These are phyloP conservation scores for Nycticebus coucang DNA, from an alignment of 2,113 vertebrate genomes.

Conservation along the genomic window DNA sequence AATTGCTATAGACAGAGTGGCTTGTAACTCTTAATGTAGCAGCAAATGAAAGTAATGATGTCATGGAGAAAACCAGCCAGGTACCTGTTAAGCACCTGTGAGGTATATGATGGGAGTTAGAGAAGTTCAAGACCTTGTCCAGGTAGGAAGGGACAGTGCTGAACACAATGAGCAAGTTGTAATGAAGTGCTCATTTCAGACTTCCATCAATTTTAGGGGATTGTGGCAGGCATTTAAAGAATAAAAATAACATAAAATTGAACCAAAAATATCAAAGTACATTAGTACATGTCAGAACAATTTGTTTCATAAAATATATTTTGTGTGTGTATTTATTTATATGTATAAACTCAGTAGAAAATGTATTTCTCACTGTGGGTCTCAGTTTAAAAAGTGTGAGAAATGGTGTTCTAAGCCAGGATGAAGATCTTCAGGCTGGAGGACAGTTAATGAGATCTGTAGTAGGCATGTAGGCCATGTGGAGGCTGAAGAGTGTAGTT, in stretches of 20 bases:
- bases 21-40: not conserved
- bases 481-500: not conserved
- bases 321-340: not conserved
- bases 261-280: conserved; percentile 37
- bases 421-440: conserved; percentile 25
- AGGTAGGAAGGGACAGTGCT: not conserved
- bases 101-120: not conserved
- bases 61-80: conserved; percentile 26
- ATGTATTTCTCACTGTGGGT: conserved; percentile 12
- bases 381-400: conserved; percentile 46
- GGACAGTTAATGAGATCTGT: not conserved
- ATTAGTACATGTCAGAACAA: not conserved
- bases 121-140: conserved; percentile 1
- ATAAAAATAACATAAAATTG: not conserved
- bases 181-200: conserved; percentile 37
- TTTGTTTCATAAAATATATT: conserved; percentile 44
- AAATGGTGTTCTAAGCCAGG: conserved; percentile 43
- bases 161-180: not conserved
- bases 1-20: not conserved
- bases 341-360: not conserved
- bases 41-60: not conserved
- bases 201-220: not conserved
- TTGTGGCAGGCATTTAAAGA: not conserved
- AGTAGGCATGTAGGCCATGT: not conserved
- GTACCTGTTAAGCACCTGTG: not conserved